Evolutionary conservation across 2,888 invertebrate genomes (phyloP).

Genomic region (Exocentrus adspersus): DNA sequence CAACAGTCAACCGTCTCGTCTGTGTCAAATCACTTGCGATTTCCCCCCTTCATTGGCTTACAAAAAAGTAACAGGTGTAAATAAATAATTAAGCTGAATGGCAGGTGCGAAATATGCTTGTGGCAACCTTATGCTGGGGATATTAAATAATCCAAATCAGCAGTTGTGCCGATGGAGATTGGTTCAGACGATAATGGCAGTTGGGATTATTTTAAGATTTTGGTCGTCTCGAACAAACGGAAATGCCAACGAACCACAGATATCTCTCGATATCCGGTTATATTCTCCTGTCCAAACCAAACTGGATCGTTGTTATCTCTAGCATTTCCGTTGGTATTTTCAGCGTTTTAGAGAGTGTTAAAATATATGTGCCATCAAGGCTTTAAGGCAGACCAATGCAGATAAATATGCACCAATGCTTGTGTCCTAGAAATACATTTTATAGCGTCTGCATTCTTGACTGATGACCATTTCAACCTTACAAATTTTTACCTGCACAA

Average conservation of each 20-base stretch:
- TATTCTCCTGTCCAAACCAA: slow-evolving; percentile 20
- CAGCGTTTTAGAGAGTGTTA: neutral
- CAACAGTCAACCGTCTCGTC: neutral
- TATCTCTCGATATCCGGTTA: slow-evolving; percentile 34
- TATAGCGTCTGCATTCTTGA: no score
- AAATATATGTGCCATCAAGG: no score
- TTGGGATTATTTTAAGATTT: slow-evolving; percentile 35
- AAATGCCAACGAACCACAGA: slow-evolving; percentile 35
- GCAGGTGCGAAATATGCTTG: slow-evolving; percentile 16
- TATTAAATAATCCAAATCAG: slow-evolving; percentile 18
- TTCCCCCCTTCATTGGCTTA: slow-evolving; percentile 6
- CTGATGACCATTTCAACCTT: no score
- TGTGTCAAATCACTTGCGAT: neutral
- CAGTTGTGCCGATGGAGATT: slow-evolving; percentile 9
- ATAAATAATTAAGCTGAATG: slow-evolving; percentile 12
- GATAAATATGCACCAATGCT: no score
- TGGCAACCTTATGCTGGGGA: neutral
- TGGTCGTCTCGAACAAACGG: slow-evolving; percentile 23
- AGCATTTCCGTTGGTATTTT: slow-evolving; percentile 27
- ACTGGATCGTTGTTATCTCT: slow-evolving; percentile 16
- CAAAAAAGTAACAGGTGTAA: slow-evolving; percentile 18
- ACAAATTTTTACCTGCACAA: no score
- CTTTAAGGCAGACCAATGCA: no score
- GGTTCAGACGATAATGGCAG: slow-evolving; percentile 9
- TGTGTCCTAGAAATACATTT: no score